phyloP scores from a whole-genome alignment of 2,113 vertebrate genomes.

The Phrynosoma blainvillii region DNA sequence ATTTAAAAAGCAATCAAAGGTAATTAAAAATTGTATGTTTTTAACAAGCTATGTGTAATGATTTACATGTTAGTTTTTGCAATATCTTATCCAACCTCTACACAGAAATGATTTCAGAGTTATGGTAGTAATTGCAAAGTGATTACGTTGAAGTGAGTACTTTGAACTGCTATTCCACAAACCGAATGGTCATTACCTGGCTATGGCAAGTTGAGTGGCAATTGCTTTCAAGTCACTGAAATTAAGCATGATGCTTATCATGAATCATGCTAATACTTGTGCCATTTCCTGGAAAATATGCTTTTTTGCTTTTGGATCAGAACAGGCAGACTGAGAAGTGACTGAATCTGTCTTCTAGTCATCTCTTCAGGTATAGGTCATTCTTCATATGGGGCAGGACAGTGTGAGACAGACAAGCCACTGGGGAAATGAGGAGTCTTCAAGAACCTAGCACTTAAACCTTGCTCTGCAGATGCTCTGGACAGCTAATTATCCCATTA shows the following conservation, averaged over 20 bases:
- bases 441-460: constrained; percentile 7
- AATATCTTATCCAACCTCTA: no score
- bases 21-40: no score
- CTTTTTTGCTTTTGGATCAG: neutral
- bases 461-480: neutral
- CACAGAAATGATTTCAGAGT: neutral
- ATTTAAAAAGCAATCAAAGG: no score
- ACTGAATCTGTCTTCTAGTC: neutral
- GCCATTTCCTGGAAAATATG: neutral
- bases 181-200: neutral
- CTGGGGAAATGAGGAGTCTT: neutral
- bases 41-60: no score
- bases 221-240: constrained; percentile 1
- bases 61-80: no score
- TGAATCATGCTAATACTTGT: neutral
- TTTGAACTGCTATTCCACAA: neutral
- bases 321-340: neutral
- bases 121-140: neutral
- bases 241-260: neutral
- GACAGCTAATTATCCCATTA: neutral
- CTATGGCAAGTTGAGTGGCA: no score
- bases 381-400: neutral
- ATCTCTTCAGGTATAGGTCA: neutral
- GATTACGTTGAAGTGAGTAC: neutral
- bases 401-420: neutral